phyloP scores from a whole-genome alignment of 1,140 invertebrate species.

The Drosophila fuyamai region DNA sequence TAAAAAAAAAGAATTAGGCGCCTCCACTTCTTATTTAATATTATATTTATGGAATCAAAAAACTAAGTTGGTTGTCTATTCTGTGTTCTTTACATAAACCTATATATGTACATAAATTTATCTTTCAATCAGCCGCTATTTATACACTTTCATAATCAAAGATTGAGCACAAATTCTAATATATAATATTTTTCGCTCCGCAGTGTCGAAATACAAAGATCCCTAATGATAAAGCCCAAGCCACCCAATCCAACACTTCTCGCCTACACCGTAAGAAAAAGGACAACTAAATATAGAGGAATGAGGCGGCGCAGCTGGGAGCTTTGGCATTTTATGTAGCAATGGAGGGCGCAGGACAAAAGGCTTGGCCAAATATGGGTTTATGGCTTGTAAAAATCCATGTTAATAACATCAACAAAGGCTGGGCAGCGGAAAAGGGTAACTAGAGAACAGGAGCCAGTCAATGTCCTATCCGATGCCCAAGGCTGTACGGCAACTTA shows the following conservation, averaged over 20 bases:
- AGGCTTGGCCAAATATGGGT: slow-evolving; percentile 79
- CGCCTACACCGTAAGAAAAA: slow-evolving; percentile 13
- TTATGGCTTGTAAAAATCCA: slow-evolving; percentile 83
- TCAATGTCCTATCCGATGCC: slow-evolving; percentile 46
- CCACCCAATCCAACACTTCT: not conserved
- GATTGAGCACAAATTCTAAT: too few relatives aligned
- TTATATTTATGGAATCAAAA: too few relatives aligned
- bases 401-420: slow-evolving; percentile 82
- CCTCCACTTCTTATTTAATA: too few relatives aligned
- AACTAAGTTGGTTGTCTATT: too few relatives aligned
- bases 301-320: slow-evolving; percentile 52
- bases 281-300: slow-evolving; percentile 11
- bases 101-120: too few relatives aligned
- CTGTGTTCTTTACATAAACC: too few relatives aligned
- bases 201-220: too few relatives aligned
- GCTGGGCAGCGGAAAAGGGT: slow-evolving; percentile 63
- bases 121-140: too few relatives aligned
- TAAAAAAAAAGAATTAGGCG: too few relatives aligned
- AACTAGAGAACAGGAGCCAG: slow-evolving; percentile 53
- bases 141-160: too few relatives aligned
- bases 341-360: slow-evolving; percentile 53
- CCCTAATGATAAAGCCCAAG: not conserved
- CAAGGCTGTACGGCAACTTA: slow-evolving; percentile 53
- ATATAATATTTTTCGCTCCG: too few relatives aligned
- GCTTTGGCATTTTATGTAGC: slow-evolving; percentile 64